Evolutionary conservation across 2,888 invertebrate genomes (phyloP).

Genomic region (Synanthedon vespiformis): DNA sequence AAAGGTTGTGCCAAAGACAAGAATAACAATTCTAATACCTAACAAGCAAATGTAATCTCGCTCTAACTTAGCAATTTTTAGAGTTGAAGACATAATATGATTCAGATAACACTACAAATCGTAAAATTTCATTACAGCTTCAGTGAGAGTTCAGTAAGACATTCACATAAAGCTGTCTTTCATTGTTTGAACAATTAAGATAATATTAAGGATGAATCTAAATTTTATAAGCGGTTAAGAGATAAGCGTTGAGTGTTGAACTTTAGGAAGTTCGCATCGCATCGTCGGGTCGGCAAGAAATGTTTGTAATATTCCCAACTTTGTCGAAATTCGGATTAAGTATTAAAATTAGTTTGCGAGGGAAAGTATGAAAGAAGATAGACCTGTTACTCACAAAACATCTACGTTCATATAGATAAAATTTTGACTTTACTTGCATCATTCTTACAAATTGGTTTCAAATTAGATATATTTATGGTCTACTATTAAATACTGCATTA

Average conservation of each 20-base stretch:
- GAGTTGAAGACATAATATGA: no score
- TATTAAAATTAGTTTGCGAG: conserved; percentile 16
- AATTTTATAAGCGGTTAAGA: conserved; percentile 60
- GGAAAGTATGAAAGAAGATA: conserved; percentile 13
- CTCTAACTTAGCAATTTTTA: no score
- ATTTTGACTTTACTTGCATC: no score
- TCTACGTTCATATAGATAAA: no score
- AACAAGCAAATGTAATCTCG: no score
- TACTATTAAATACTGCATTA: no score
- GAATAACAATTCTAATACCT: no score
- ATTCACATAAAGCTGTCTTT: conserved; percentile 48
- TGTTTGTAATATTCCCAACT: conserved; percentile 29
- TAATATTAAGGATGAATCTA: conserved; percentile 64
- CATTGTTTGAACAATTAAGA: conserved; percentile 58
- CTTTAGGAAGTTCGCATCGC: conserved; percentile 45
- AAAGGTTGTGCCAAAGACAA: no score
- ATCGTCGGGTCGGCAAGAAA: conserved; percentile 25
- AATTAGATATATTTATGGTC: no score
- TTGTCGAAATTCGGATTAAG: conserved; percentile 23
- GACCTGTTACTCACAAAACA: no score
- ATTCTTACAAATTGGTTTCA: no score
- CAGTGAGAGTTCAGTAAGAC: conserved; percentile 14
- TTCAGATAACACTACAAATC: no score
- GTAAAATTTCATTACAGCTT: neutral
- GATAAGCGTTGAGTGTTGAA: conserved; percentile 64